Percentiles rank a stretch among this genome's conserved stretches.
These are phyloP conservation scores for Pristionchus mayeri DNA, from an alignment of 2,888 invertebrate species.

Conservation along the genomic window DNA sequence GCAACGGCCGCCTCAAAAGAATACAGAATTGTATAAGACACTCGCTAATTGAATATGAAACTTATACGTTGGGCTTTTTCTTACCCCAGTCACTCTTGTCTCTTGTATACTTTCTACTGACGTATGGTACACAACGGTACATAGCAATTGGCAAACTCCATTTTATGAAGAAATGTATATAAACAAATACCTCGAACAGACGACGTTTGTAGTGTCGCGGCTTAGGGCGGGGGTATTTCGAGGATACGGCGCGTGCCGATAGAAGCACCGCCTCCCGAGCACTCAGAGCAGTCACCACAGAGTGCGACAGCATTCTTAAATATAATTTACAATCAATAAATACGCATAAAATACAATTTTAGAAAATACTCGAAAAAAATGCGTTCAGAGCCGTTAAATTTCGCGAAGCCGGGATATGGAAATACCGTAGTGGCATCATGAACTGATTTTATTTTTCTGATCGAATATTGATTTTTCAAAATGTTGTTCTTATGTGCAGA, in stretches of 20 bases:
- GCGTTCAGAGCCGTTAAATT: not conserved
- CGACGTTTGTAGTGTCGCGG: slow-evolving; percentile 66
- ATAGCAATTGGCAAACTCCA: too few species aligned
- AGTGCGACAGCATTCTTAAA: slow-evolving; percentile 43
- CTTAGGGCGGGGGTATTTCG: slow-evolving; percentile 70
- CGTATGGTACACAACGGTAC: too few species aligned
- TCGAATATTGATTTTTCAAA: not conserved
- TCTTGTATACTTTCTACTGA: too few species aligned
- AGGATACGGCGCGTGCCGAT: slow-evolving; percentile 65
- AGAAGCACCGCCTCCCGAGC: slow-evolving; percentile 45
- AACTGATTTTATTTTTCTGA: not conserved
- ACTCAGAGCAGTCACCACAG: not conserved
- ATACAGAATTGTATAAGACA: not conserved
- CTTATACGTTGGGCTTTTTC: too few species aligned
- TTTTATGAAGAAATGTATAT: not conserved
- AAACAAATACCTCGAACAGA: slow-evolving; percentile 47
- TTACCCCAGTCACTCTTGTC: too few species aligned
- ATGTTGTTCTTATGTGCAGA: not conserved
- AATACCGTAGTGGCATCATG: not conserved
- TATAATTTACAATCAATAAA: not conserved
- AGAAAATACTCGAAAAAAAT: not conserved
- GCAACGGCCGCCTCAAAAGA: slow-evolving; percentile 38
- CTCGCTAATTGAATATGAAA: not conserved
- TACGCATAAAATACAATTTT: not conserved
- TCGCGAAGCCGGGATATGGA: not conserved